phyloP scores from a whole-genome alignment of 2,797 vertebrate species.

The Myotis vivesi region DNA sequence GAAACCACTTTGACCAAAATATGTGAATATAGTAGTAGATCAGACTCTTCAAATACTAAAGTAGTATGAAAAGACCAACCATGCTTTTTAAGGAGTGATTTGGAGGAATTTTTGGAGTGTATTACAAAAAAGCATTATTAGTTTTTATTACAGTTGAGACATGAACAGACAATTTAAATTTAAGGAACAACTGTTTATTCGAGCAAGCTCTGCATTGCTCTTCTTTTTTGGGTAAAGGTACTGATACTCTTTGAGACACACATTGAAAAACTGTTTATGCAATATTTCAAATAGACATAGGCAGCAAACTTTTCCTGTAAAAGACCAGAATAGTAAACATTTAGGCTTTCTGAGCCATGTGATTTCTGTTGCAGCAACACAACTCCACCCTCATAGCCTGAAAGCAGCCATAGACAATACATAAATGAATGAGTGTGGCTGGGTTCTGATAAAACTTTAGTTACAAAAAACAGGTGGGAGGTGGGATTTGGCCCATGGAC shows the following conservation, averaged over 20 bases:
- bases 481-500: not conserved
- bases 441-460: not conserved
- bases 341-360: not conserved
- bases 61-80: not conserved
- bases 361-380: not conserved
- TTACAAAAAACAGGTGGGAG: not conserved
- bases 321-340: not conserved
- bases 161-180: not conserved
- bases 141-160: not conserved
- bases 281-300: constrained; percentile 38
- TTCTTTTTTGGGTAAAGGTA: not conserved
- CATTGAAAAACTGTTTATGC: constrained; percentile 12
- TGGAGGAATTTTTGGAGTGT: not conserved
- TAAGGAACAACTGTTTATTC: constrained; percentile 28
- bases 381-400: not conserved
- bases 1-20: constrained; percentile 43
- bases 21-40: not conserved
- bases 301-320: not conserved
- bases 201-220: not conserved
- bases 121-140: not conserved
- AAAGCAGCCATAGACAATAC: not conserved
- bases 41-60: not conserved
- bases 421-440: not conserved
- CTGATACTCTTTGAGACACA: not conserved
- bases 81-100: not conserved